Conservation (phyloP, 1,140 invertebrate genomes). For the Apolygus lucorum region DNA sequence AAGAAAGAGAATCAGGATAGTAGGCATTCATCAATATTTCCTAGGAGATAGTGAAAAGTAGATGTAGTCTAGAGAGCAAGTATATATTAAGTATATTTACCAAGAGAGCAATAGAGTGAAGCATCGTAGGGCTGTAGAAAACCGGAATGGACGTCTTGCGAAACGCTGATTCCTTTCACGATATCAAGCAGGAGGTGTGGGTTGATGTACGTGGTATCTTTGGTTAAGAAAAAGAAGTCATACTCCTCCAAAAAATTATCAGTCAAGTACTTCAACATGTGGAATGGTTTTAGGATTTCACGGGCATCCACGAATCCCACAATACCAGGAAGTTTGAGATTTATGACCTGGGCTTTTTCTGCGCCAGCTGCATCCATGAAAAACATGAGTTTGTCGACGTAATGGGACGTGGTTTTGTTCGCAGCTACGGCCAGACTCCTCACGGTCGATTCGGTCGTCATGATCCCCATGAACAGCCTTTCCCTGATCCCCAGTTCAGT, state of each 20-base stretch:
- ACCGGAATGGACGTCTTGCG: slow-evolving; percentile 70
- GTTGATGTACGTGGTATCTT: slow-evolving; percentile 72
- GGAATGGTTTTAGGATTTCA: slow-evolving; percentile 64
- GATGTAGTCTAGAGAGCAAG: no score
- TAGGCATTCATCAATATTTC: no score
- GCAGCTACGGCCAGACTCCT: slow-evolving; percentile 60
- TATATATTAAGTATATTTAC: slow-evolving; percentile 45
- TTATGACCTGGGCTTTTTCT: slow-evolving; percentile 54
- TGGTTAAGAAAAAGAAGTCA: slow-evolving; percentile 81
- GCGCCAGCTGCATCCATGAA: slow-evolving; percentile 61
- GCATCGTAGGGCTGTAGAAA: slow-evolving; percentile 36
- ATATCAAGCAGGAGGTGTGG: slow-evolving; percentile 57
- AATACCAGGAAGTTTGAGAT: slow-evolving; percentile 53
- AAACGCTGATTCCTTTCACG: slow-evolving; percentile 68
- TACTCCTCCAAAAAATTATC: slow-evolving; percentile 81
- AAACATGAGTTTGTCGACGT: slow-evolving; percentile 67
- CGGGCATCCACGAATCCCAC: slow-evolving; percentile 71
- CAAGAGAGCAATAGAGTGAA: slow-evolving; percentile 53
- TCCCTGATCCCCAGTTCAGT: slow-evolving; percentile 85
- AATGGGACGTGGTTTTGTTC: slow-evolving; percentile 68
- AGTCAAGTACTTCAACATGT: slow-evolving; percentile 78
- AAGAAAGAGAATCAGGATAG: no score
- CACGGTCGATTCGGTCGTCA: slow-evolving; percentile 63
- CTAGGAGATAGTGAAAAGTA: no score
- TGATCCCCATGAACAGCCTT: slow-evolving; percentile 76